These are phyloP conservation scores for Artemia franciscana DNA, from an alignment of 1,140 invertebrate species.

Conservation along the genomic window DNA sequence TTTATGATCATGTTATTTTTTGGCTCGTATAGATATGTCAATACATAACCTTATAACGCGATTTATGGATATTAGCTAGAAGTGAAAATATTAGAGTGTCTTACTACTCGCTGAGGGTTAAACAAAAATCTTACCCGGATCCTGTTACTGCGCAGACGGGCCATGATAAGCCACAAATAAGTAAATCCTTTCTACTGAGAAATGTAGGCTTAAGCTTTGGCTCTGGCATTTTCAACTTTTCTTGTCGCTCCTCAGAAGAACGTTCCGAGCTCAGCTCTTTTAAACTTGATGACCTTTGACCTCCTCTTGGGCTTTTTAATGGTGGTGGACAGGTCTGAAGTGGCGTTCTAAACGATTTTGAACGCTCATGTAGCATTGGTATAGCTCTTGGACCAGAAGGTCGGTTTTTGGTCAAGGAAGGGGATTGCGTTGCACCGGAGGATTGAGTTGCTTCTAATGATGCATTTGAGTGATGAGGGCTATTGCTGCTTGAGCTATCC, in stretches of 20 bases:
- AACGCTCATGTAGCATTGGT: slow-evolving; percentile 8
- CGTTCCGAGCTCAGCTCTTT: neutral
- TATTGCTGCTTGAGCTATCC: slow-evolving; percentile 15
- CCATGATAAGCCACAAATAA: slow-evolving; percentile 5
- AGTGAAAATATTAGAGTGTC: too few species aligned
- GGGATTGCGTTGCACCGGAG: slow-evolving; percentile 7
- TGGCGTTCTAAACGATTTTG: slow-evolving; percentile 7
- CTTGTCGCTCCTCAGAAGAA: neutral
- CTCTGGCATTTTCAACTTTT: neutral
- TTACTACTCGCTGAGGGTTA: too few species aligned
- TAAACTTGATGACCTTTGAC: neutral
- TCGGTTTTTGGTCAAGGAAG: slow-evolving; percentile 21
- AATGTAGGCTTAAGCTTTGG: neutral
- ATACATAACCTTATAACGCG: too few species aligned
- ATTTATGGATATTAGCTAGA: too few species aligned
- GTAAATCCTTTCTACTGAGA: neutral
- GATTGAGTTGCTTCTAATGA: neutral
- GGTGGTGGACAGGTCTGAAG: neutral
- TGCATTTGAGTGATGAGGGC: slow-evolving; percentile 1
- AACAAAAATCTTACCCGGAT: slow-evolving; percentile 7
- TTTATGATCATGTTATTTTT: too few species aligned
- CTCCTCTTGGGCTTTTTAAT: neutral
- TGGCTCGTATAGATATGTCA: too few species aligned
- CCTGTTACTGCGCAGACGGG: slow-evolving; percentile 9
- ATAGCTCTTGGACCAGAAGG: slow-evolving; percentile 4